Conservation (phyloP, 2,797 vertebrate genomes). For the Coreius guichenoti region DNA sequence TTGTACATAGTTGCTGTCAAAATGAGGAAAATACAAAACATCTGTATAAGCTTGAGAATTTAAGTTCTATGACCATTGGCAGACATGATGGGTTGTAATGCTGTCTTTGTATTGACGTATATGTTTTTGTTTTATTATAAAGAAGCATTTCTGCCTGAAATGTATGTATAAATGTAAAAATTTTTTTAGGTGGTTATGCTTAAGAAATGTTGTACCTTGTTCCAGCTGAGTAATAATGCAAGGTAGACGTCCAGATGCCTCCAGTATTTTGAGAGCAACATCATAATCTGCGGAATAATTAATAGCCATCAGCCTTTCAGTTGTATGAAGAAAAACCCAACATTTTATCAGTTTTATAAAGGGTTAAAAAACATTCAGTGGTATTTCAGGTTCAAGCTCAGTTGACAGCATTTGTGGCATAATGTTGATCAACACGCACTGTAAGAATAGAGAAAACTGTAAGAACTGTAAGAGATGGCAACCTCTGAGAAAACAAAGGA, state of each 20-base stretch:
- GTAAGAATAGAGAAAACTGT: too few species aligned
- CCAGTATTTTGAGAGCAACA: constrained; percentile 67
- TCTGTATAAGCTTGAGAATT: too few species aligned
- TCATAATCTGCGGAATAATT: constrained; percentile 71
- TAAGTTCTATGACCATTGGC: too few species aligned
- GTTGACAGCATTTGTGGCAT: not conserved
- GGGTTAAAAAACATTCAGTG: not conserved
- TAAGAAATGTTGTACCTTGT: constrained; percentile 64
- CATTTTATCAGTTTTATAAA: not conserved
- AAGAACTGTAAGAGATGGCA: too few species aligned
- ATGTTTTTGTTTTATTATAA: too few species aligned
- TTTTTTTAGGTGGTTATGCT: not conserved
- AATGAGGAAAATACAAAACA: too few species aligned
- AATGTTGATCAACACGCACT: not conserved
- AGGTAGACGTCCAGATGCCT: constrained; percentile 71
- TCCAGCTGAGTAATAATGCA: constrained; percentile 68
- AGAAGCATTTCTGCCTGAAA: too few species aligned
- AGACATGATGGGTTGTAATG: too few species aligned
- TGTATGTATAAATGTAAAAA: too few species aligned
- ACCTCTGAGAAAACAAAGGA: too few species aligned
- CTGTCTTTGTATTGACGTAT: too few species aligned
- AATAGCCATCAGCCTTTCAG: constrained; percentile 9
- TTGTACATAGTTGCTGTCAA: too few species aligned
- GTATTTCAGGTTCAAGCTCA: not conserved
- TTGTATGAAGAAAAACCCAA: not conserved